Base-by-base conservation (phyloP, 2,797 vertebrate species). In the Siniperca scherzeri region DNA sequence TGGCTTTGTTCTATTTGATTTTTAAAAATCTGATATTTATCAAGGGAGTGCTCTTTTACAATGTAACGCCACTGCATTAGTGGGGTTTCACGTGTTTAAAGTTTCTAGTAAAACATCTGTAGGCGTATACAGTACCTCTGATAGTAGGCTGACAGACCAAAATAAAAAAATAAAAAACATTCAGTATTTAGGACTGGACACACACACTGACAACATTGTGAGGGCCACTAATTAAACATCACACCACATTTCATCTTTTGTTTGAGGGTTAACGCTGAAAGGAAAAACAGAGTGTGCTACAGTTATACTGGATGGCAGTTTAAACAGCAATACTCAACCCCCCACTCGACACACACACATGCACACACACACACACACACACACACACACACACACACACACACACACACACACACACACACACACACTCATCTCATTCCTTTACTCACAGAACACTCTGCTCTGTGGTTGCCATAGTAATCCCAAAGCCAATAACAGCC, bases 401-500 rank as follows among this genome's bases (percentile, higher is more conserved):
- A 70, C 38, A 76, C 25, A 69, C 68, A 71, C 67, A 59, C 80
- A 53, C 46, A 74, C 70, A 50, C 50, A 55, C 65, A 62, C 70
- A 70, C 38, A 76, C 25, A 69, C 68, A 71, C 67, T 42, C 42
- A 4, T 81, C 69, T 92, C 94, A 94, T 94, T 94, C 93, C 91
- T 93, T 92, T 83, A 94, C 86, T 91, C 80, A 44, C 68, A 82
- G 50, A 82, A 70, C 75, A 65, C 87, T 91, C 67, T 81, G 82
- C 89, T 92, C 85, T 64, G 78, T 70, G 85, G 95, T 96, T 96
- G 92, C 95, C 93, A 96, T 96, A 94, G 96, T 91, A 93, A 96
- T 94, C 86, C 77, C 73, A 89, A 93, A 93, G 91, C 93, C 94
- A 95, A 95, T 96, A 95, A 94, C 84, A 90, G 88, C 89, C 89